Percentiles rank a stretch among this genome's conserved stretches.
phyloP scores from a whole-genome alignment of 1,140 invertebrate species.

The Penaeus japonicus region DNA sequence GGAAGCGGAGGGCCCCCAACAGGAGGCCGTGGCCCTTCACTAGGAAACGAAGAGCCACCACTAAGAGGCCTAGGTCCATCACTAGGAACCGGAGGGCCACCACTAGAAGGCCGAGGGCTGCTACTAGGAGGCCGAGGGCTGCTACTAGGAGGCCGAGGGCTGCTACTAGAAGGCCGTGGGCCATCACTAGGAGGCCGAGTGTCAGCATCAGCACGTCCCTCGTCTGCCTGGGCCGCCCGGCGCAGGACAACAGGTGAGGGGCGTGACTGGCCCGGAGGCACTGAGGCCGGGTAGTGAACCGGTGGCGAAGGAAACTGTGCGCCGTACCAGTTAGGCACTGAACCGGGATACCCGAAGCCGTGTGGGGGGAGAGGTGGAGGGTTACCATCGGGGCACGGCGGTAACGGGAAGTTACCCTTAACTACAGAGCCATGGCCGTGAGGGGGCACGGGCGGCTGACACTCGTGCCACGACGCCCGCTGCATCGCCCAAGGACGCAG shows the following conservation, averaged over 20 bases:
- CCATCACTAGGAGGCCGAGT: background rate
- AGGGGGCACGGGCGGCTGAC: conserved; percentile 53
- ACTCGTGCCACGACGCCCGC: conserved; percentile 58
- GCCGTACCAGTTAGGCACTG: conserved; percentile 58
- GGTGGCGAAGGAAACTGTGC: conserved; percentile 42
- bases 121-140: background rate
- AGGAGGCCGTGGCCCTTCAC: background rate
- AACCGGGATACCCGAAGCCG: conserved; percentile 51
- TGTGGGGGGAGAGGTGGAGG: conserved; percentile 47
- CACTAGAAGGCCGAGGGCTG: background rate
- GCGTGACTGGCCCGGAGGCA: conserved; percentile 50
- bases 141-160: background rate
- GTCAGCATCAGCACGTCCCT: too few species aligned
- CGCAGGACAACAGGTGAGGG: conserved; percentile 33
- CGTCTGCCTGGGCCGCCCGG: background rate
- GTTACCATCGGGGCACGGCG: conserved; percentile 38
- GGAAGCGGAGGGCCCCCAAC: background rate
- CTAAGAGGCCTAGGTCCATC: too few species aligned
- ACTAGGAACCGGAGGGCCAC: background rate
- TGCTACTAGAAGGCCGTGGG: background rate
- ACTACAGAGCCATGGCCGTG: conserved; percentile 48
- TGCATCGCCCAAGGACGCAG: conserved; percentile 56
- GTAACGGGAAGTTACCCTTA: conserved; percentile 42
- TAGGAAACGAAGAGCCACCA: background rate
- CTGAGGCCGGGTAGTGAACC: conserved; percentile 52